Evolutionary conservation across 1,140 invertebrate species (phyloP).

Genomic region (Bombus ignitus): DNA sequence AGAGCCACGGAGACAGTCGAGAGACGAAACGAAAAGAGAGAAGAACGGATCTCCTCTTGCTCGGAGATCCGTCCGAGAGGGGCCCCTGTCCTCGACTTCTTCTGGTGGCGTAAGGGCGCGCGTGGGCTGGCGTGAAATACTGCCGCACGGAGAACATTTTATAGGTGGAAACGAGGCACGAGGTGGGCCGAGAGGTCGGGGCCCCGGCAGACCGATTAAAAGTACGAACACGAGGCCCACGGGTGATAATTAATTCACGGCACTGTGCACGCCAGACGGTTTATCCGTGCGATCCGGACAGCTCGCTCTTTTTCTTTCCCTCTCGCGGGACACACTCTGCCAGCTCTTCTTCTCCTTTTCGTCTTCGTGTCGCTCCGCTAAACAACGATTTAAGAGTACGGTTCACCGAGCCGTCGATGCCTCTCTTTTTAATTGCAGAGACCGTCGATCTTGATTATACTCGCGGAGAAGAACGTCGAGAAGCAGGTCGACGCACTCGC

Average conservation of each 20-base stretch:
- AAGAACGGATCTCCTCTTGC: too few species aligned
- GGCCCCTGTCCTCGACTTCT: slow-evolving; percentile 5
- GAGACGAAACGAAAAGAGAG: background rate
- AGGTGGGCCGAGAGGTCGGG: slow-evolving; percentile 54
- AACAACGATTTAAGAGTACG: slow-evolving; percentile 49
- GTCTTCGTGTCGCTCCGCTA: slow-evolving; percentile 24
- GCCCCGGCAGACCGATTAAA: slow-evolving; percentile 60
- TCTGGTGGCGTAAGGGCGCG: slow-evolving; percentile 59
- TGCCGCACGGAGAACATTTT: slow-evolving; percentile 66
- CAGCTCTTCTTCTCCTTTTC: background rate
- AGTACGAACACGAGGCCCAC: slow-evolving; percentile 64
- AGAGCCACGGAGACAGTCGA: background rate
- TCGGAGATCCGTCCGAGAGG: slow-evolving; percentile 1
- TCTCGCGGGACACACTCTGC: background rate
- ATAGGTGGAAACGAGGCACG: slow-evolving; percentile 60
- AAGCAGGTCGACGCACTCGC: too few species aligned
- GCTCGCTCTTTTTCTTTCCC: slow-evolving; percentile 41
- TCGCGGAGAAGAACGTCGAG: background rate
- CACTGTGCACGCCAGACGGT: slow-evolving; percentile 57
- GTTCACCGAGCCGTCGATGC: slow-evolving; percentile 54
- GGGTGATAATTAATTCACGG: slow-evolving; percentile 75
- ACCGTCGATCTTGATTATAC: slow-evolving; percentile 65
- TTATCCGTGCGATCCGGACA: slow-evolving; percentile 61
- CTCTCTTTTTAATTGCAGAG: slow-evolving; percentile 66
- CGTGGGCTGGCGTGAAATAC: slow-evolving; percentile 76